Conservation (phyloP, 2,113 vertebrate genomes). For the Clinocottus analis region DNA sequence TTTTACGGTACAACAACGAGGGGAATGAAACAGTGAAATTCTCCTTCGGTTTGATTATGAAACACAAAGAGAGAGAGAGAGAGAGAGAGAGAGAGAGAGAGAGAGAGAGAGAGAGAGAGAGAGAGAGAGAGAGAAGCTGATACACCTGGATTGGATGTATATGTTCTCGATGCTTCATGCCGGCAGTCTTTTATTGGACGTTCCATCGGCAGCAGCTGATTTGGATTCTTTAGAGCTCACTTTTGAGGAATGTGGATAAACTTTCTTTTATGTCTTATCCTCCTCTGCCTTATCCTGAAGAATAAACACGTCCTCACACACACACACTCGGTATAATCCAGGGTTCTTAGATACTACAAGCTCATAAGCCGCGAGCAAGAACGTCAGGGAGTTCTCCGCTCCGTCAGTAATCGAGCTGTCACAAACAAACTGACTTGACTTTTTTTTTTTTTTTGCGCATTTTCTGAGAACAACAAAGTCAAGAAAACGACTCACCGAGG, state of each 20-base stretch:
- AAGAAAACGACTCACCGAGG: constrained; percentile 80
- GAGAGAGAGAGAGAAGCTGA: too few relatives aligned
- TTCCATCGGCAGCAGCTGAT: not conserved
- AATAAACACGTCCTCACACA: not conserved
- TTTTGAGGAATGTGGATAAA: not conserved
- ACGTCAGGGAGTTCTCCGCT: not conserved
- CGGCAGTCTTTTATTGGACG: not conserved
- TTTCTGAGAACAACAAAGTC: too few relatives aligned
- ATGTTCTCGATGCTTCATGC: not conserved
- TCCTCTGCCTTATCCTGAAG: not conserved
- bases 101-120: too few relatives aligned
- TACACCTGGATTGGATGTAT: not conserved
- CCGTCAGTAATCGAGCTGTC: not conserved
- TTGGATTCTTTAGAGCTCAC: not conserved
- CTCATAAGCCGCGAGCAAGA: not conserved
- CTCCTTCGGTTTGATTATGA: constrained; percentile 12
- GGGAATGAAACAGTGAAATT: constrained; percentile 15
- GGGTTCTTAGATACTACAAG: not conserved
- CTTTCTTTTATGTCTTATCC: not conserved
- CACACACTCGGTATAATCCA: not conserved
- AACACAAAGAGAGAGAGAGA: constrained; percentile 10
- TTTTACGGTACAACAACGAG: too few relatives aligned
- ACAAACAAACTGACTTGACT: not conserved
- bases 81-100: too few relatives aligned
- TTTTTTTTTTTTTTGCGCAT: too few relatives aligned